phyloP scores from a whole-genome alignment of 1,140 invertebrate genomes.

The Ceratoteleas bidentatus region DNA sequence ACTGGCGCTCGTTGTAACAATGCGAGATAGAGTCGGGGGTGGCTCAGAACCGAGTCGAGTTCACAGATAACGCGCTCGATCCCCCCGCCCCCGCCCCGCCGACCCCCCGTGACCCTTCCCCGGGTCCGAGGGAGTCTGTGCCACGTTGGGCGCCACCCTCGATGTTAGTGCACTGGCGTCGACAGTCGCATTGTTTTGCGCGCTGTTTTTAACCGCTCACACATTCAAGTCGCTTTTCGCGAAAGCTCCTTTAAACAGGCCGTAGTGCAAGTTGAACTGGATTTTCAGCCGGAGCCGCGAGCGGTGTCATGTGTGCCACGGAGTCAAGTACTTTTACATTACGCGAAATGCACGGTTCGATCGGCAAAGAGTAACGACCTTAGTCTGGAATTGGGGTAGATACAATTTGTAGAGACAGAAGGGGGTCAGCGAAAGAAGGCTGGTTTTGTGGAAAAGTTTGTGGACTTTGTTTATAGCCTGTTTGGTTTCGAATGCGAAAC shows the following conservation, averaged over 20 bases:
- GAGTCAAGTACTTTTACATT: slow-evolving; percentile 47
- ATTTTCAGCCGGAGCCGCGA: slow-evolving; percentile 30
- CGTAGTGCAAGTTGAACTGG: slow-evolving; percentile 51
- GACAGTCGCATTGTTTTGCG: slow-evolving; percentile 71
- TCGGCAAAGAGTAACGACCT: slow-evolving; percentile 28
- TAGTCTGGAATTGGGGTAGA: slow-evolving; percentile 23
- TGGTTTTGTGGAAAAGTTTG: neutral
- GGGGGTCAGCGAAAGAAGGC: neutral
- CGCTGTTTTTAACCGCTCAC: slow-evolving; percentile 51
- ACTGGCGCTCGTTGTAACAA: slow-evolving; percentile 68
- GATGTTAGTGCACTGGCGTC: slow-evolving; percentile 71
- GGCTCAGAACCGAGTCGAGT: slow-evolving; percentile 68
- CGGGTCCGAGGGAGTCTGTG: slow-evolving; percentile 37
- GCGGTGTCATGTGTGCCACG: slow-evolving; percentile 41
- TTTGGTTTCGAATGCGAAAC: no score
- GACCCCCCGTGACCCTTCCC: slow-evolving; percentile 32
- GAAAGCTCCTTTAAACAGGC: slow-evolving; percentile 64
- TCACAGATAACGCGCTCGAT: slow-evolving; percentile 73
- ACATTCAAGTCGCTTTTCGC: slow-evolving; percentile 61
- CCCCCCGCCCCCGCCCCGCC: slow-evolving; percentile 25
- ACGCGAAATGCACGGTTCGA: slow-evolving; percentile 29
- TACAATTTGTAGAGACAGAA: slow-evolving; percentile 1
- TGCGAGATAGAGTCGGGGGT: slow-evolving; percentile 71
- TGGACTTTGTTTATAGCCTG: neutral
- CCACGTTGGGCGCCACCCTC: slow-evolving; percentile 66